Evolutionary conservation across 2,888 invertebrate genomes (phyloP).

Genomic region (Meteorus colon): DNA sequence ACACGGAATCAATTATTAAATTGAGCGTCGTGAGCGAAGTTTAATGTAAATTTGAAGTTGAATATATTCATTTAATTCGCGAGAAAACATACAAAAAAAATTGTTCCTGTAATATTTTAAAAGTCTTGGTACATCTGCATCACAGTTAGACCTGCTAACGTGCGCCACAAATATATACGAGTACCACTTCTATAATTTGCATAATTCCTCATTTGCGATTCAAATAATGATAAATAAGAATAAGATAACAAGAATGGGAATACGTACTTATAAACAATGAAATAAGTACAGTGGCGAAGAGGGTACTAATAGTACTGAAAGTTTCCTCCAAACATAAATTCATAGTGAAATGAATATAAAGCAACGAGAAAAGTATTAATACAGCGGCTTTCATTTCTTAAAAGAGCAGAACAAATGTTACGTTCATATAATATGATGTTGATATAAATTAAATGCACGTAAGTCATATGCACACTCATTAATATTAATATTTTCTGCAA

Average conservation of each 20-base stretch:
- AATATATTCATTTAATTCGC: no score
- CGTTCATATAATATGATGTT: not conserved
- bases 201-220: constrained; percentile 46
- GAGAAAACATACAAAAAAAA: no score
- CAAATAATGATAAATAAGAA: constrained; percentile 50
- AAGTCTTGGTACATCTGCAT: constrained; percentile 39
- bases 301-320: constrained; percentile 36
- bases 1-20: no score
- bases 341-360: constrained; percentile 42
- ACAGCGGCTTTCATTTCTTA: not conserved
- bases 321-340: constrained; percentile 25
- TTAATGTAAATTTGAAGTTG: no score
- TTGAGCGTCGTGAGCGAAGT: no score
- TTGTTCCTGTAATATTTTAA: no score
- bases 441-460: not conserved
- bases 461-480: constrained; percentile 1
- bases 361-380: constrained; percentile 14
- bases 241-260: no score
- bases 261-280: constrained; percentile 51
- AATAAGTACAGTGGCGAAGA: constrained; percentile 41
- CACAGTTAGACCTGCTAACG: constrained; percentile 27
- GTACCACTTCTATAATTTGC: constrained; percentile 1
- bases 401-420: not conserved
- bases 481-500: constrained; percentile 3
- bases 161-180: not conserved